Conservation (phyloP, 2,113 vertebrate genomes). For the Kobus ellipsiprymnus region DNA sequence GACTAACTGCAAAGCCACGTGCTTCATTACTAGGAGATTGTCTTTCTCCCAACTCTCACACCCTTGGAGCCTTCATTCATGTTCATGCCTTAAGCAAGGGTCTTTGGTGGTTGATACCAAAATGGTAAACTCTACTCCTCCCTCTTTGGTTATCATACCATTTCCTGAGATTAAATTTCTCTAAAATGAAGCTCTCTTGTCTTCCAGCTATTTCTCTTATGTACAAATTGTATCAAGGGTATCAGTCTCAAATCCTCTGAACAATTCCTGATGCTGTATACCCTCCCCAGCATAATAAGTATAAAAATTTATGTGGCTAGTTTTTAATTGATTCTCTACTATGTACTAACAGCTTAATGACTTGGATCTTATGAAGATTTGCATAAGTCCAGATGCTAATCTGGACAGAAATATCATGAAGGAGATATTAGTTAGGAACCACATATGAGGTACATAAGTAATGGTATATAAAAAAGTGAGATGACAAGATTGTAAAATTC, state of each 20-base stretch:
- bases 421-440: neutral
- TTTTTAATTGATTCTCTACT: neutral
- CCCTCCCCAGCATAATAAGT: rapidly evolving
- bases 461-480: neutral
- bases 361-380: neutral
- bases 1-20: neutral
- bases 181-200: neutral
- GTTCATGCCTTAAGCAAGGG: neutral
- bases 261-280: too few relatives aligned
- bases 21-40: rapidly evolving
- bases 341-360: neutral
- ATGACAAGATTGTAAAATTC: neutral
- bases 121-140: neutral
- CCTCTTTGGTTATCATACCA: neutral
- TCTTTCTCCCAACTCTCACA: neutral
- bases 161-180: neutral
- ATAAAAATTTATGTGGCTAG: too few relatives aligned
- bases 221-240: neutral
- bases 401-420: neutral
- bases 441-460: neutral
- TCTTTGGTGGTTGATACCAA: neutral
- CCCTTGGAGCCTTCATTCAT: neutral
- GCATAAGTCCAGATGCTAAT: neutral
- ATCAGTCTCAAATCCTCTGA: neutral
- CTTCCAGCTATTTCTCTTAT: neutral